Evolutionary conservation across 2,888 invertebrate genomes (phyloP).

Genomic region (Spodoptera picta): DNA sequence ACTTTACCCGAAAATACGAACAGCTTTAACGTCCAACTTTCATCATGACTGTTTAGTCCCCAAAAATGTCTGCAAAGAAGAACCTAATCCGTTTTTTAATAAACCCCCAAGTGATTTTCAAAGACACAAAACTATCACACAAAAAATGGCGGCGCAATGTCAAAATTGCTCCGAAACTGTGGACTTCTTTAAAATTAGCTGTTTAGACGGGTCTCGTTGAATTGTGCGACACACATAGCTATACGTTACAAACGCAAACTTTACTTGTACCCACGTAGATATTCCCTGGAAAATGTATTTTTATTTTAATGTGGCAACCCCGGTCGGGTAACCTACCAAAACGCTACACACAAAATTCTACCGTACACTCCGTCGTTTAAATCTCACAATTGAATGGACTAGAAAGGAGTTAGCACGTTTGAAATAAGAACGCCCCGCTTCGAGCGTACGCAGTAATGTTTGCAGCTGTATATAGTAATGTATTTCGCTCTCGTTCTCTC

Average conservation of each 20-base stretch:
- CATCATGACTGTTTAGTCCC: slow-evolving; percentile 17
- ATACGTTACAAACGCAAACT: slow-evolving; percentile 79
- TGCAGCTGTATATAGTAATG: slow-evolving; percentile 83
- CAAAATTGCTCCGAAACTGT: slow-evolving; percentile 62
- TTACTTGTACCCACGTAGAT: slow-evolving; percentile 85
- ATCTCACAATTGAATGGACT: slow-evolving; percentile 48
- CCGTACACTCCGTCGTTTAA: slow-evolving; percentile 40
- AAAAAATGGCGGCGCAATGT: slow-evolving; percentile 54
- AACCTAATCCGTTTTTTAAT: slow-evolving; percentile 41
- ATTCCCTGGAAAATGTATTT: slow-evolving; percentile 87
- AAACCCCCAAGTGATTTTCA: slow-evolving; percentile 49
- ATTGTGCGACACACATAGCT: slow-evolving; percentile 76
- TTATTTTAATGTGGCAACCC: slow-evolving; percentile 79
- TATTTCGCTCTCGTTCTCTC: slow-evolving; percentile 69
- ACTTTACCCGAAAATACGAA: too few species aligned
- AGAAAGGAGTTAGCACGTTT: slow-evolving; percentile 65
- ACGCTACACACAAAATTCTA: slow-evolving; percentile 45
- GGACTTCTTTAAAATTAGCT: slow-evolving; percentile 85
- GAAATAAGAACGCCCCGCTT: slow-evolving; percentile 54
- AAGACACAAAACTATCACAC: slow-evolving; percentile 57
- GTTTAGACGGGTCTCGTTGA: slow-evolving; percentile 79
- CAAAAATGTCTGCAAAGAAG: slow-evolving; percentile 5
- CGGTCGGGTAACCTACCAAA: slow-evolving; percentile 60
- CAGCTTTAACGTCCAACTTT: slow-evolving; percentile 24
- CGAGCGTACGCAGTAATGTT: slow-evolving; percentile 80